phyloP scores from a whole-genome alignment of 2,113 vertebrate species.

The Dryoscopus gambensis region DNA sequence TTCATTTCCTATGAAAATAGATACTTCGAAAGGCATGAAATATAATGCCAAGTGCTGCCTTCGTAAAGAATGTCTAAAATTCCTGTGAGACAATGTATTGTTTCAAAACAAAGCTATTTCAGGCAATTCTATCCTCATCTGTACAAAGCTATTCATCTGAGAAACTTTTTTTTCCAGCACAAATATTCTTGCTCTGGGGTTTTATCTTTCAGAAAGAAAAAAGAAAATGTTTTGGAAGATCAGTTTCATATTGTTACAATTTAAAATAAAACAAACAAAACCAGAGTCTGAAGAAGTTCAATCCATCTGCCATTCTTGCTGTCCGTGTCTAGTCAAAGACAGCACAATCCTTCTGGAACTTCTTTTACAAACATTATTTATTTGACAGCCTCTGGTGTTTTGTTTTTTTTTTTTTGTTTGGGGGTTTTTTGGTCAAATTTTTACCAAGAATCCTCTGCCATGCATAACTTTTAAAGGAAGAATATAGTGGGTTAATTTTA shows the following conservation, averaged over 20 bases:
- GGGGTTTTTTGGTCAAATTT: neutral
- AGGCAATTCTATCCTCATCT: slow-evolving; percentile 27
- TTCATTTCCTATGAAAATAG: slow-evolving; percentile 27
- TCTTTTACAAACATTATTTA: neutral
- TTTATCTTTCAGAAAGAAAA: slow-evolving; percentile 31
- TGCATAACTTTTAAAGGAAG: neutral
- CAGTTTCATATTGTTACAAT: slow-evolving; percentile 15
- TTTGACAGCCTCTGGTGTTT: neutral
- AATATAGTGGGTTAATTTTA: neutral
- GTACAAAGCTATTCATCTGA: neutral
- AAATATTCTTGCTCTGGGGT: slow-evolving; percentile 24
- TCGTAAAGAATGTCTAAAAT: slow-evolving; percentile 27
- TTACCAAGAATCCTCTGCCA: neutral
- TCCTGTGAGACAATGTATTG: slow-evolving; percentile 3
- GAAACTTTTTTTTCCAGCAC: neutral
- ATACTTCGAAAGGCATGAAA: slow-evolving; percentile 30
- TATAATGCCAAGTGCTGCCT: neutral
- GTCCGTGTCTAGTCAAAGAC: neutral
- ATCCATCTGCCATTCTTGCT: neutral
- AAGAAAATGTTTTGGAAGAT: slow-evolving; percentile 37
- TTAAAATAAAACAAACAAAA: slow-evolving; percentile 49
- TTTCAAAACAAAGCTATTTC: slow-evolving; percentile 57
- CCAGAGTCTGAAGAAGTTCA: neutral
- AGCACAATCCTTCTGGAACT: neutral
- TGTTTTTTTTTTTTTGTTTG: too few species aligned